These are phyloP conservation scores for Notarius quadriscutis DNA, from an alignment of 2,113 vertebrate genomes.

Conservation along the genomic window DNA sequence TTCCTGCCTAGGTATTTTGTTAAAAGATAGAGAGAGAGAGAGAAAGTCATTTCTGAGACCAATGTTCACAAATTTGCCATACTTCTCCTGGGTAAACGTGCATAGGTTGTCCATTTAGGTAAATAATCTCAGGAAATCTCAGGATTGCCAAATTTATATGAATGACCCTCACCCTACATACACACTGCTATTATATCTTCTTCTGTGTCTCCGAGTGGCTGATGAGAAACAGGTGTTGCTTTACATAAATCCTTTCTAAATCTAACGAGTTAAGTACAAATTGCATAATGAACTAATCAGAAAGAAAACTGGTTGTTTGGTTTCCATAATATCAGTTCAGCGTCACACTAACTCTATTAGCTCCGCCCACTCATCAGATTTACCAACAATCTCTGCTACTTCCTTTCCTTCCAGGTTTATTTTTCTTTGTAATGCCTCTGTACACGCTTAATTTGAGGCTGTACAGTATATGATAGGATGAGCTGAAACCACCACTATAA, in stretches of 20 bases:
- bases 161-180: not conserved
- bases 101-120: not conserved
- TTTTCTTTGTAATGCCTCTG: too few species aligned
- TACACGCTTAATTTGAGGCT: too few species aligned
- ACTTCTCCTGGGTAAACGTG: not conserved
- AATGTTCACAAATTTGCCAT: not conserved
- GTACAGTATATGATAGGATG: not conserved
- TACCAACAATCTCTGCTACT: too few species aligned
- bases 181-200: not conserved
- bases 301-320: not conserved
- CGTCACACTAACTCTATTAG: not conserved
- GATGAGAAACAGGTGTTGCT: not conserved
- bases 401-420: too few species aligned
- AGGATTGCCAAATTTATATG: not conserved
- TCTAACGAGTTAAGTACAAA: not conserved
- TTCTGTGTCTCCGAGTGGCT: not conserved
- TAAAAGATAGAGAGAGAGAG: not conserved
- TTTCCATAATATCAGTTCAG: not conserved
- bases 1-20: not conserved
- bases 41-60: not conserved
- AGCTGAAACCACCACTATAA: not conserved
- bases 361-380: not conserved
- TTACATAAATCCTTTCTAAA: not conserved
- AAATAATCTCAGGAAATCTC: not conserved
- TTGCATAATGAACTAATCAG: not conserved